A percentile compares a stretch with the other conserved stretches of the same genome.
These are phyloP conservation scores for Amphilophus citrinellus DNA, from an alignment of 2,113 vertebrate species.

Conservation along the genomic window DNA sequence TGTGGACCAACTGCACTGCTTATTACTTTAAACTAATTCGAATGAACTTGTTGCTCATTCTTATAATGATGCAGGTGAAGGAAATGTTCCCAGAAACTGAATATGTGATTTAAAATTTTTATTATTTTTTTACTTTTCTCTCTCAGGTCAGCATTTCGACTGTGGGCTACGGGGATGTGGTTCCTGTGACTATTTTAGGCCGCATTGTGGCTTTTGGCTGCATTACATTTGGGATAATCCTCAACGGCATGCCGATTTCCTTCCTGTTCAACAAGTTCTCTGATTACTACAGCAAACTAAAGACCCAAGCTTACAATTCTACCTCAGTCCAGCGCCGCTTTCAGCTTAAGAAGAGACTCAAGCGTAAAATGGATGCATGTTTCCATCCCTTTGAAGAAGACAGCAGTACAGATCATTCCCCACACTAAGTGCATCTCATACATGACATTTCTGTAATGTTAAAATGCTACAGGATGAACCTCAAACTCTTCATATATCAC, in stretches of 20 bases:
- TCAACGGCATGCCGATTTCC: slow-evolving; percentile 88
- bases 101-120: not conserved
- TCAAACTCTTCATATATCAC: not conserved
- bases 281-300: slow-evolving; percentile 84
- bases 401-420: not conserved
- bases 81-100: not conserved
- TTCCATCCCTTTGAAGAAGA: slow-evolving; percentile 39
- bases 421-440: not conserved
- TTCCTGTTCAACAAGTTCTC: slow-evolving; percentile 78
- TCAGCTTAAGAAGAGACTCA: slow-evolving; percentile 72
- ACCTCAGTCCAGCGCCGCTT: slow-evolving; percentile 71
- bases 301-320: slow-evolving; percentile 81
- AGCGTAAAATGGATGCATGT: slow-evolving; percentile 57
- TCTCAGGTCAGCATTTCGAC: slow-evolving; percentile 89
- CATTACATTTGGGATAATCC: slow-evolving; percentile 90
- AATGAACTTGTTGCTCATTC: not conserved
- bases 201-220: slow-evolving; percentile 86
- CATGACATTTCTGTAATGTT: not conserved
- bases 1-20: not conserved
- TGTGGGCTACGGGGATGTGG: slow-evolving; percentile 88
- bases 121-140: not conserved
- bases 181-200: slow-evolving; percentile 83
- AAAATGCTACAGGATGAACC: not conserved
- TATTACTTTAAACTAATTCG: not conserved
- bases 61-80: not conserved